Conservation (phyloP, 2,113 vertebrate species). For the Zosterops japonicus region DNA sequence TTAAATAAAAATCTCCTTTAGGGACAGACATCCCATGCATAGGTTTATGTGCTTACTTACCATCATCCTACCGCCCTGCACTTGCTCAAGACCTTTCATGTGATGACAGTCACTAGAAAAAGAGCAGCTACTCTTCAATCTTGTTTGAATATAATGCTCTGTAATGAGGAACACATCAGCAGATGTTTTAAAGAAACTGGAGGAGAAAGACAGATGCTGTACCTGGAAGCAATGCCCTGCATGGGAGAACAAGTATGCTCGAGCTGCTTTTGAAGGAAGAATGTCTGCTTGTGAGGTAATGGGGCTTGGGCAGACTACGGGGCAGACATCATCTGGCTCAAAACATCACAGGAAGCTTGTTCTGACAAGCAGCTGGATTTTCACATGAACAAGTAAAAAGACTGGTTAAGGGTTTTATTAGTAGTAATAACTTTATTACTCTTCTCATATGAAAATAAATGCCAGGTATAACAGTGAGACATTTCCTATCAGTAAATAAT, state of each 20-base stretch:
- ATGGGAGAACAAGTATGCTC: rapidly evolving
- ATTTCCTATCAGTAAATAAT: neutral
- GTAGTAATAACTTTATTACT: neutral
- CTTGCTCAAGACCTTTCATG: neutral
- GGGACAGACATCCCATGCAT: neutral
- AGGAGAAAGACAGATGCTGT: neutral
- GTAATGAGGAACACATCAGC: neutral
- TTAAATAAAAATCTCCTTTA: neutral
- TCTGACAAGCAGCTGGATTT: neutral
- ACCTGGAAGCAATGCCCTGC: neutral
- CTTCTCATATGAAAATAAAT: neutral
- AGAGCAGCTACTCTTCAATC: neutral
- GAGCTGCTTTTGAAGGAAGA: neutral
- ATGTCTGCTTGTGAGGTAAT: neutral
- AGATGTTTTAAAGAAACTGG: neutral
- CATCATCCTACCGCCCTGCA: neutral
- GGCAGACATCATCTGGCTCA: neutral
- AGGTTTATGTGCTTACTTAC: neutral
- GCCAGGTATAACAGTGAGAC: neutral
- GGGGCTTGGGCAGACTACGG: neutral
- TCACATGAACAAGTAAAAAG: neutral
- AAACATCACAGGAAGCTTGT: neutral
- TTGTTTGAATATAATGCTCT: neutral
- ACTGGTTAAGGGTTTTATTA: neutral
- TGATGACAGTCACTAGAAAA: neutral